Evolutionary conservation across 2,113 vertebrate species (phyloP).

Genomic region (Coryphaenoides rupestris): DNA sequence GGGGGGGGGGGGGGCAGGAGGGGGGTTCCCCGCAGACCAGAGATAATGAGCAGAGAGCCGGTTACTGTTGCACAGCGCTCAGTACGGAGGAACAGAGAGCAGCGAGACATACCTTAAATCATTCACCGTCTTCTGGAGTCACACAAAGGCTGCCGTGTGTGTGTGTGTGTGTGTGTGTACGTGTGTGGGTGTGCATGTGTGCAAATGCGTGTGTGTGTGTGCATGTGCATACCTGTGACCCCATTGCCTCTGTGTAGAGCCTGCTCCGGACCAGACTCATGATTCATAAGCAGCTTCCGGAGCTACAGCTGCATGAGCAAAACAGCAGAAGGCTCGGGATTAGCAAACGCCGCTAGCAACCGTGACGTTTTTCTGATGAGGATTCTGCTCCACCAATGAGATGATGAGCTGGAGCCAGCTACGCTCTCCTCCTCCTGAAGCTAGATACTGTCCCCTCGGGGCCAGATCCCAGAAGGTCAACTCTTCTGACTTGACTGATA

Average conservation of each 20-base stretch:
- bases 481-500: too few species aligned
- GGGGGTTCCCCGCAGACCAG: background rate
- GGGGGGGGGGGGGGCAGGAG: too few species aligned
- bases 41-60: constrained; percentile 2
- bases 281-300: background rate
- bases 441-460: too few species aligned
- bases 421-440: too few species aligned
- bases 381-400: background rate
- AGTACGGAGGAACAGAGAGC: background rate
- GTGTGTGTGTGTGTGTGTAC: background rate
- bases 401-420: background rate
- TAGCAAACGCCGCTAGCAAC: background rate
- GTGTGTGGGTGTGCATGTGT: background rate
- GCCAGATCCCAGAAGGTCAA: too few species aligned
- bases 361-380: background rate
- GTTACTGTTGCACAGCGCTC: background rate
- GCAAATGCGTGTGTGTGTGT: background rate
- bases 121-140: background rate
- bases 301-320: background rate
- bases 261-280: background rate
- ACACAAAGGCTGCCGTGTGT: background rate
- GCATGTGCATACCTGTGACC: background rate
- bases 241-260: background rate
- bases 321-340: background rate
- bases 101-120: constrained; percentile 1